Percentiles rank a stretch among this genome's conserved stretches.
Evolutionary conservation across 2,797 vertebrate genomes (phyloP).

Genomic region (Rhynchotus rufescens): DNA sequence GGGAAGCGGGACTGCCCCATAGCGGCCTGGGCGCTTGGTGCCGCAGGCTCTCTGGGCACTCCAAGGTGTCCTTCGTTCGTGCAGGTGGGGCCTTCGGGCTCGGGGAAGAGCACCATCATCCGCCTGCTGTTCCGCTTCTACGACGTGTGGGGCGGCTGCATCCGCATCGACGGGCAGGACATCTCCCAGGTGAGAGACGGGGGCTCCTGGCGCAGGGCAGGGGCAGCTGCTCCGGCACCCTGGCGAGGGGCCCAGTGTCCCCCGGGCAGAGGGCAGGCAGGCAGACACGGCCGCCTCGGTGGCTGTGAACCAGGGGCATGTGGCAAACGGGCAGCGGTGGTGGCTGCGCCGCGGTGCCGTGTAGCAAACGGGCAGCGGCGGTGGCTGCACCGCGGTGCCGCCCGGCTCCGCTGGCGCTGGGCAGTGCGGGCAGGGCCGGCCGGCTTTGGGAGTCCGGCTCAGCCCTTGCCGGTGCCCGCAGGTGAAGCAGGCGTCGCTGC

Average conservation of each 20-base stretch:
- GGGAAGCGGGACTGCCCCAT: neutral
- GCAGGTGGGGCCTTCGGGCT: conserved; percentile 93
- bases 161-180: conserved; percentile 93
- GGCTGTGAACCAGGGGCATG: too few relatives aligned
- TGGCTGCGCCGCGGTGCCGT: too few relatives aligned
- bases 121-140: conserved; percentile 97
- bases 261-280: neutral
- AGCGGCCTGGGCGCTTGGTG: fast-evolving
- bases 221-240: neutral
- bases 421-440: neutral
- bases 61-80: neutral
- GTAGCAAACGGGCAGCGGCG: too few relatives aligned
- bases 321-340: too few relatives aligned
- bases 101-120: conserved; percentile 94
- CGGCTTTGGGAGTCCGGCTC: neutral
- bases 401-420: neutral
- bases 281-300: neutral
- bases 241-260: neutral
- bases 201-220: neutral
- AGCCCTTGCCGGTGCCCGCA: conserved; percentile 30
- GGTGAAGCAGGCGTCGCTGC: conserved; percentile 91
- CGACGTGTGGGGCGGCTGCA: conserved; percentile 88
- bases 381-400: neutral
- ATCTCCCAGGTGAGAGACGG: conserved; percentile 87
- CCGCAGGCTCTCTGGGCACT: neutral